Percentiles rank a stretch among this genome's conserved stretches.
phyloP scores from a whole-genome alignment of 2,113 vertebrate genomes.

The Cynocephalus volans region DNA sequence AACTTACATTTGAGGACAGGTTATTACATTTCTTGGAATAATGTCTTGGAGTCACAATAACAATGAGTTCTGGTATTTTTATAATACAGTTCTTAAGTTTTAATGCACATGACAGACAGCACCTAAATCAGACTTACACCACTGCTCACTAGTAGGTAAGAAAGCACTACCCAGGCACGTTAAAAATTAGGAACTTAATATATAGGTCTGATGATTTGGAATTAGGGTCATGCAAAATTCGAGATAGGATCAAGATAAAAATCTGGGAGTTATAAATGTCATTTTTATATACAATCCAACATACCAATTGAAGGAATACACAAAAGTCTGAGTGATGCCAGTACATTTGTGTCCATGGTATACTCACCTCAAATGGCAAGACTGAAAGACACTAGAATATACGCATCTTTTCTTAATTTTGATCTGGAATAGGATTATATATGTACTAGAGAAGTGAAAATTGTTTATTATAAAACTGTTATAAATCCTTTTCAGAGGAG shows the following conservation, averaged over 20 bases:
- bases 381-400: neutral
- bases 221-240: neutral
- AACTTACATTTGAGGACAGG: constrained; percentile 52
- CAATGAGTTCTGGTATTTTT: constrained; percentile 26
- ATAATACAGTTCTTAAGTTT: neutral
- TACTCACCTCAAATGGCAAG: neutral
- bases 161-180: neutral
- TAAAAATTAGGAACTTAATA: neutral
- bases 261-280: neutral
- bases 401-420: neutral
- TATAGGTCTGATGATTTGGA: neutral
- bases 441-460: neutral
- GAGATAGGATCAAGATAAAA: neutral
- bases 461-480: neutral
- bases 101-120: neutral
- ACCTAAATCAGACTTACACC: neutral
- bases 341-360: neutral
- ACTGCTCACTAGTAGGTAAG: neutral
- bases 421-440: neutral
- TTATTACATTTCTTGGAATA: constrained; percentile 60
- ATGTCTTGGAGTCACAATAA: constrained; percentile 62
- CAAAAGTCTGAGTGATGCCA: neutral
- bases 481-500: neutral
- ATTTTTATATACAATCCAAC: neutral
- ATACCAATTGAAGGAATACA: neutral